A percentile compares a stretch with the other conserved stretches of the same genome.
phyloP scores from a whole-genome alignment of 2,113 vertebrate genomes.

The Plotosus lineatus region DNA sequence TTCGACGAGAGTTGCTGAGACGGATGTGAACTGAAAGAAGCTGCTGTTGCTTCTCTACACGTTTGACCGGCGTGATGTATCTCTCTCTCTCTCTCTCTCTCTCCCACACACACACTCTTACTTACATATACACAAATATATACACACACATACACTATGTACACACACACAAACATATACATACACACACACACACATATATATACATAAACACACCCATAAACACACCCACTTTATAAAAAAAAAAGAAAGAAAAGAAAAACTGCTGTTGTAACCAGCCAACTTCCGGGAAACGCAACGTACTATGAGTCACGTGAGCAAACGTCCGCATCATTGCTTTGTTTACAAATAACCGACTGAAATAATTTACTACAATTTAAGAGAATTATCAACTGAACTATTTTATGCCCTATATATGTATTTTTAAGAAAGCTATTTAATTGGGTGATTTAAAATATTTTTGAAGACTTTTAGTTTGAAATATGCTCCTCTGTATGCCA shows the following conservation, averaged over 20 bases:
- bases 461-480: constrained; percentile 21
- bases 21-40: background rate
- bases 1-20: no score
- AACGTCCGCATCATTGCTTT: background rate
- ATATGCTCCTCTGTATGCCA: background rate
- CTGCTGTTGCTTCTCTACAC: background rate
- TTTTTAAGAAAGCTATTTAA: no score
- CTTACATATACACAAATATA: background rate
- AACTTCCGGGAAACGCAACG: constrained; percentile 15
- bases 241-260: constrained; percentile 43
- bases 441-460: background rate
- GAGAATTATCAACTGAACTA: no score
- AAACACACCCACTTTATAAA: constrained; percentile 13
- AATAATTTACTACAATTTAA: background rate
- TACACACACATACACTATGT: constrained; percentile 3
- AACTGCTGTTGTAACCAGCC: background rate
- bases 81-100: background rate
- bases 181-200: constrained; percentile 14
- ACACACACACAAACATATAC: constrained; percentile 29
- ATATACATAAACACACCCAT: constrained; percentile 37
- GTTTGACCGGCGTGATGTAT: no score
- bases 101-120: background rate
- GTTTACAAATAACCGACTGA: background rate
- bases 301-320: background rate
- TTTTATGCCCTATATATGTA: no score